phyloP scores from a whole-genome alignment of 1,140 invertebrate genomes.

The Tribolium castaneum region DNA sequence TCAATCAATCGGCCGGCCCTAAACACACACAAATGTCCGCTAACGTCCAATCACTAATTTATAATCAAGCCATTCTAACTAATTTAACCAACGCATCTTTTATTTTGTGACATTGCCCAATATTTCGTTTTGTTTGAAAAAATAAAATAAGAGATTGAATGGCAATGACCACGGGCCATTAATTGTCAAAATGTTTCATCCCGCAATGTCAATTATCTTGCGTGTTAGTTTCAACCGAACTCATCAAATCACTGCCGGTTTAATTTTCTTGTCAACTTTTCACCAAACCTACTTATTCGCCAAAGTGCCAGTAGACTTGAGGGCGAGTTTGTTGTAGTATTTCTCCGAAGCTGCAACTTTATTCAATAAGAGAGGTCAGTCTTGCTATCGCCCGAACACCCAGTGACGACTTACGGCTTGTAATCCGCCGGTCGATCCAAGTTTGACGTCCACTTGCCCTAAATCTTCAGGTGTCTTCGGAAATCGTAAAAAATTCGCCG shows the following conservation, averaged over 20 bases:
- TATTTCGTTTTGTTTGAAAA: too few species aligned
- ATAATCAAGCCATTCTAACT: neutral
- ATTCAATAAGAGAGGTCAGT: slow-evolving; percentile 19
- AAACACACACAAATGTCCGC: neutral
- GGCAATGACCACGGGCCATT: too few species aligned
- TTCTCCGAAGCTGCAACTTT: neutral
- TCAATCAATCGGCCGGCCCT: neutral
- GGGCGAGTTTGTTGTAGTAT: too few species aligned
- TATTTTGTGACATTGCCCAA: neutral
- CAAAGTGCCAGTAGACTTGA: too few species aligned
- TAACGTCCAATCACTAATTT: neutral
- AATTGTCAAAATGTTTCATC: too few species aligned
- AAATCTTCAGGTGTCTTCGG: neutral
- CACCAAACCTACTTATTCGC: too few species aligned
- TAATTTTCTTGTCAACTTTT: too few species aligned
- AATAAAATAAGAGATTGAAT: too few species aligned
- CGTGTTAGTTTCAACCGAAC: too few species aligned
- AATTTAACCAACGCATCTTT: neutral
- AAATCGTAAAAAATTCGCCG: neutral
- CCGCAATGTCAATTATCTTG: too few species aligned
- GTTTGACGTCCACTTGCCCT: slow-evolving; percentile 13
- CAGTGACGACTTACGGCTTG: slow-evolving; percentile 22
- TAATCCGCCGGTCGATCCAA: slow-evolving; percentile 9
- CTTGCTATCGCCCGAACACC: slow-evolving; percentile 6
- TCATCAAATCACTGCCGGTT: too few species aligned